Conservation (phyloP, 2,888 invertebrate species). For the Prosopocoilus inquinatus region DNA sequence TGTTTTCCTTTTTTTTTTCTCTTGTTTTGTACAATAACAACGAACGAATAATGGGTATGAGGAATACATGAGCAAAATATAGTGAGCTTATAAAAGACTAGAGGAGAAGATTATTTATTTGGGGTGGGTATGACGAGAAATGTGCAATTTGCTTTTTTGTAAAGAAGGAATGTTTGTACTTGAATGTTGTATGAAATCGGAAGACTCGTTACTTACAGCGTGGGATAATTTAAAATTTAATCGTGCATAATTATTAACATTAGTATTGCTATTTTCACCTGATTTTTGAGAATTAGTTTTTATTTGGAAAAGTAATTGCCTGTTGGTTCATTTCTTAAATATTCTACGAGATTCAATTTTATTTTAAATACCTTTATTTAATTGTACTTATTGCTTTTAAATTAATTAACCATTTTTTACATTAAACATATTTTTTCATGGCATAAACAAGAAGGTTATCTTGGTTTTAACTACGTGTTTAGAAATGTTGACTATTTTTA, state of each 20-base stretch:
- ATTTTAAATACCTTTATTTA: no score
- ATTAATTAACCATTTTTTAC: no score
- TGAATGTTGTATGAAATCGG: conserved; percentile 9
- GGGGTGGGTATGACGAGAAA: neutral
- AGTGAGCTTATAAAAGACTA: conserved; percentile 7
- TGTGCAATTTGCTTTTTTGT: neutral
- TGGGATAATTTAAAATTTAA: neutral
- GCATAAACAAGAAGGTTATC: no score
- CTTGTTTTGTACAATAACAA: no score
- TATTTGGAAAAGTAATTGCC: no score
- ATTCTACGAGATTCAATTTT: no score
- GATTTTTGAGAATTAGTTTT: neutral
- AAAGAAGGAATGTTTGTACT: conserved; percentile 7
- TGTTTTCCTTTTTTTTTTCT: no score
- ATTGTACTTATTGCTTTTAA: no score
- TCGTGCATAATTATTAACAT: neutral
- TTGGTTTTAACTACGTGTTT: no score
- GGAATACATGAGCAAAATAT: conserved; percentile 17
- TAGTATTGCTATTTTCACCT: neutral
- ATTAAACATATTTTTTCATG: no score
- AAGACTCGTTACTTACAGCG: conserved; percentile 6
- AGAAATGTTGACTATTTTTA: no score
- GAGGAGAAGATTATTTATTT: conserved; percentile 1
- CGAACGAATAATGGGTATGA: neutral
- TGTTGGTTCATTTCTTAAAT: no score